Base-by-base conservation (phyloP, 2,888 invertebrate genomes). In the Fragum whitleyi region DNA sequence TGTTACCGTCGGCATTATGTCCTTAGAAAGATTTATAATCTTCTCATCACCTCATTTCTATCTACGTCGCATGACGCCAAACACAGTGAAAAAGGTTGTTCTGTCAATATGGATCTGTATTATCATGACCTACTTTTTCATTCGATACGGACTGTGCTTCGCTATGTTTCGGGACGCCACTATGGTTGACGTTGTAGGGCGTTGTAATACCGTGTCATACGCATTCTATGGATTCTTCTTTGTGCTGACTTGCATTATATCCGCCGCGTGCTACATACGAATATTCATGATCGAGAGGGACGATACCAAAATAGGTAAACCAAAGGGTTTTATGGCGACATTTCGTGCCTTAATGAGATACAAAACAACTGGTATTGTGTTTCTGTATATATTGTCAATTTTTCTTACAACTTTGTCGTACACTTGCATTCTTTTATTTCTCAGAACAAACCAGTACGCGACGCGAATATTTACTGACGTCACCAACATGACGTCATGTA, bases 1-100 rank as follows among this genome's bases (percentile, higher is more conserved):
- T 11, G 42, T 79, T 9, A 79, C 79, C 0, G 70, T 79, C 14
- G 79, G 74, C 0, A 26, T 79, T 16, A 79, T 79, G 79, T 74
- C 79, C 16, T 67, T 79, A 11, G 79, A 79, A 47, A 51, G 79
- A 23, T 57, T 79, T 2, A 29, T 79, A 9, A 65, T 74, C 19
- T 79, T 79, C 21, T 65, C 57, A 51, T 71, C 65, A 3, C 79
- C 79, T 0, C 23, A 74, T 51, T 70, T 71, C 26, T 79, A 79
- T 28, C 26, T 79, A 0, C 32, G 67, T 19, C 42, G 26, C 32
- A 36, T 79, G n/a, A 71, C 55, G 9, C 32, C 65, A 2, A 14
- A 5, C 5, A 53, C 16, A 14, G 71, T 75, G 2, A 79, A 71
- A 32, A 65, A 16, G 23, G 28, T 32, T n/a, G 67, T 57, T 9